These are phyloP conservation scores for Brachyptera putata DNA, from an alignment of 2,888 invertebrate genomes.

Conservation along the genomic window DNA sequence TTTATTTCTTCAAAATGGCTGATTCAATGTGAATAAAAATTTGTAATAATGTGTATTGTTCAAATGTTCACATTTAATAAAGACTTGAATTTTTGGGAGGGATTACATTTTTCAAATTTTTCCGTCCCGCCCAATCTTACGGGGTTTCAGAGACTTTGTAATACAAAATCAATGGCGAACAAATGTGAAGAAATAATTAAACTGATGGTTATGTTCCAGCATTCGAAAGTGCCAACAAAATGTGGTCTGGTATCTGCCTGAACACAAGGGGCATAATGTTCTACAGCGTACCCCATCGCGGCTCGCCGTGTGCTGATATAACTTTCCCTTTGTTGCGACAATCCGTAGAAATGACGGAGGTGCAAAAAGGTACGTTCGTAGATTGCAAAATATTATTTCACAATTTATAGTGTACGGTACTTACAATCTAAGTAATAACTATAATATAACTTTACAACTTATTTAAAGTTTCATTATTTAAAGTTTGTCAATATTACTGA, in stretches of 20 bases:
- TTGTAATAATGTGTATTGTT: too few species aligned
- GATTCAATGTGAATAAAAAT: too few species aligned
- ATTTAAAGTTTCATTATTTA: too few species aligned
- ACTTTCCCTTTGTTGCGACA: conserved; percentile 69
- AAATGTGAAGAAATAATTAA: too few species aligned
- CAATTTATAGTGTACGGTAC: not conserved
- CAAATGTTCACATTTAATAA: too few species aligned
- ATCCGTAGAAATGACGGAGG: conserved; percentile 73
- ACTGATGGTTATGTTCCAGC: too few species aligned
- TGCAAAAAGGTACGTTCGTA: conserved; percentile 62
- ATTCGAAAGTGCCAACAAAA: conserved; percentile 49
- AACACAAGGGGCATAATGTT: conserved; percentile 46
- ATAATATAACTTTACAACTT: not conserved
- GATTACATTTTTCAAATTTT: too few species aligned
- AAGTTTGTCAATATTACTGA: not conserved
- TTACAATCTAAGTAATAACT: not conserved
- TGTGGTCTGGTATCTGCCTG: conserved; percentile 50
- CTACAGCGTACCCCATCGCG: conserved; percentile 71
- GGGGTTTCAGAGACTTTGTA: too few species aligned
- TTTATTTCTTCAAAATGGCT: too few species aligned
- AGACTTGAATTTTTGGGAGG: too few species aligned
- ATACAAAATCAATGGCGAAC: too few species aligned
- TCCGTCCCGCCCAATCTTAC: too few species aligned
- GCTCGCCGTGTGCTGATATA: conserved; percentile 71
- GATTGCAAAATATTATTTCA: not conserved